Evolutionary conservation across 2,797 vertebrate genomes (phyloP).

Genomic region (Chrysocyon brachyurus): DNA sequence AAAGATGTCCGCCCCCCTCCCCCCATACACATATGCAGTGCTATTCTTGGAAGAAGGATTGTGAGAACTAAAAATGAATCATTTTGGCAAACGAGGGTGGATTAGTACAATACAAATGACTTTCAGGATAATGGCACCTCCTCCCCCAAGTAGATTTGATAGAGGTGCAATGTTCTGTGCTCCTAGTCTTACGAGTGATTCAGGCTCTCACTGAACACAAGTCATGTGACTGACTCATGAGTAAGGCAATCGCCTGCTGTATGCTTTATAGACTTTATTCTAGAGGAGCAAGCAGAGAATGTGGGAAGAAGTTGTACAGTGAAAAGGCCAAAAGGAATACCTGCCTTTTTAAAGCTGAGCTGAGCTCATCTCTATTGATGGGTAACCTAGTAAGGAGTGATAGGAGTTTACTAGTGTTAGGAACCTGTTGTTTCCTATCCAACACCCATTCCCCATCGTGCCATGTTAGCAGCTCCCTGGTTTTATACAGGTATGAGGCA

Average conservation of each 20-base stretch:
- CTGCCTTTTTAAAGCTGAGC: neutral
- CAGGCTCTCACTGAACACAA: neutral
- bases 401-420: neutral
- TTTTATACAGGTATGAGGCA: neutral
- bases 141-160: neutral
- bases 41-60: conserved; percentile 49
- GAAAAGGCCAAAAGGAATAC: neutral
- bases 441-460: neutral
- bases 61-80: conserved; percentile 53
- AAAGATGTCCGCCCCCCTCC: neutral
- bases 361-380: neutral
- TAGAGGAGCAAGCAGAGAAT: neutral
- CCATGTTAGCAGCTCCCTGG: neutral
- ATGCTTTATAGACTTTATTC: neutral
- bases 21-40: neutral
- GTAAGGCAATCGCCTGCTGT: neutral
- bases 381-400: neutral
- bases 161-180: conserved; percentile 16
- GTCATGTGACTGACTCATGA: neutral
- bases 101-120: conserved; percentile 17
- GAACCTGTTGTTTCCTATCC: neutral
- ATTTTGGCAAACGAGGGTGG: conserved; percentile 37
- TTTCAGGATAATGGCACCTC: conserved; percentile 10
- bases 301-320: neutral
- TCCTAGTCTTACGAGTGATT: neutral